phyloP scores from a whole-genome alignment of 2,888 invertebrate genomes.

The Phrixothrix hirtus region DNA sequence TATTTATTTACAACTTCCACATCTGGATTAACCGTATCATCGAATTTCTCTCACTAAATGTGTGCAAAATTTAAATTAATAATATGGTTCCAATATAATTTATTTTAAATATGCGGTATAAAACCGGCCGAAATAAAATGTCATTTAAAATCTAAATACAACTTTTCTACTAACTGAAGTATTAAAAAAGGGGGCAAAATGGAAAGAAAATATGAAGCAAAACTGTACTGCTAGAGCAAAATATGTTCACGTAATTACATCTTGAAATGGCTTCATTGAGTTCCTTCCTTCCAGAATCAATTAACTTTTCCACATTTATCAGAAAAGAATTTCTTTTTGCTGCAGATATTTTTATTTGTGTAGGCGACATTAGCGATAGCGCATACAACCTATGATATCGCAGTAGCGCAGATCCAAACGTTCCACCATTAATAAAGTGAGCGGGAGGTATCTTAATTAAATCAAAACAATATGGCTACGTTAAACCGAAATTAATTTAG shows the following conservation, averaged over 20 bases:
- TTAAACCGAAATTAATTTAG: constrained; percentile 53
- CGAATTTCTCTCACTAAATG: no score
- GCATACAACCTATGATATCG: constrained; percentile 26
- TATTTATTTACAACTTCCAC: no score
- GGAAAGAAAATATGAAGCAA: no score
- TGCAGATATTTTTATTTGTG: constrained; percentile 24
- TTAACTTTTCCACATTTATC: constrained; percentile 16
- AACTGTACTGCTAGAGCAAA: no score
- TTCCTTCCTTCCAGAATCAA: constrained; percentile 20
- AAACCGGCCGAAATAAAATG: no score
- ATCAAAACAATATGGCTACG: constrained; percentile 54
- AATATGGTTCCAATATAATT: no score
- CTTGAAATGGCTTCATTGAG: constrained; percentile 21
- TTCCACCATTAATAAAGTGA: constrained; percentile 48
- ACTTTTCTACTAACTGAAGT: no score
- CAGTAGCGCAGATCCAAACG: constrained; percentile 22
- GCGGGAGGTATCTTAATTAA: constrained; percentile 54
- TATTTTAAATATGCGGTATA: no score
- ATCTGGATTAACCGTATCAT: no score
- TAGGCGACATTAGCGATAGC: constrained; percentile 2
- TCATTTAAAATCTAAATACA: no score
- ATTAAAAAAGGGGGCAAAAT: no score
- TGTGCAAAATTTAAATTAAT: no score
- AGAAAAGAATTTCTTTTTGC: constrained; percentile 15
- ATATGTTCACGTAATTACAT: background rate